Evolutionary conservation across 2,797 vertebrate species (phyloP).

Genomic region (Bovichtus variegatus): DNA sequence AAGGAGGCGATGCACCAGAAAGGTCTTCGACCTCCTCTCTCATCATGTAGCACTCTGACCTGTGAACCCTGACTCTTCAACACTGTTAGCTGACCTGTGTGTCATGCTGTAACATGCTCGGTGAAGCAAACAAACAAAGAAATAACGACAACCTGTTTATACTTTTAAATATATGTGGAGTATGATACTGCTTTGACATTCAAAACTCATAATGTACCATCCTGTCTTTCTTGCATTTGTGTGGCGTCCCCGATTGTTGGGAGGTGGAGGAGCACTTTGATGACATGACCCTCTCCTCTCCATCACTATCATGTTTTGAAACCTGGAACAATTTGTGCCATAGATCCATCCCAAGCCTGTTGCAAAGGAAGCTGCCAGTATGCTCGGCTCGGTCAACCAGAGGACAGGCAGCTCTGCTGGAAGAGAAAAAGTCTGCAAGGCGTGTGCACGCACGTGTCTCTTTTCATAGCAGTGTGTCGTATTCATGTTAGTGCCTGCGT

Average conservation of each 20-base stretch:
- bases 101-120: conserved; percentile 69
- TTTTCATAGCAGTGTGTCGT: conserved; percentile 29
- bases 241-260: conserved; percentile 32
- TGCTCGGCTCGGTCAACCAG: conserved; percentile 70
- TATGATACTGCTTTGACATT: conserved; percentile 24
- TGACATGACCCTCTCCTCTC: conserved; percentile 30
- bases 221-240: conserved; percentile 16
- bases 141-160: conserved; percentile 35
- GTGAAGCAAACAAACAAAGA: conserved; percentile 54
- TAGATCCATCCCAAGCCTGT: conserved; percentile 33
- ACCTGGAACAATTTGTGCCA: conserved; percentile 51
- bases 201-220: conserved; percentile 13
- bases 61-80: conserved; percentile 71
- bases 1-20: conserved; percentile 67
- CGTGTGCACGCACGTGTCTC: conserved; percentile 12
- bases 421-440: conserved; percentile 58
- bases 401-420: conserved; percentile 64
- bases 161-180: conserved; percentile 48
- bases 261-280: conserved; percentile 27
- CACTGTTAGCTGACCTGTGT: conserved; percentile 77
- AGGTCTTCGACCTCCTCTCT: conserved; percentile 80
- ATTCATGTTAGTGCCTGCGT: conserved; percentile 23
- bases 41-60: conserved; percentile 84
- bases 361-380: conserved; percentile 60
- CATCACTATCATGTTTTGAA: conserved; percentile 65